Evolutionary conservation across 2,113 vertebrate genomes (phyloP).

Genomic region (Anguilla japonica): DNA sequence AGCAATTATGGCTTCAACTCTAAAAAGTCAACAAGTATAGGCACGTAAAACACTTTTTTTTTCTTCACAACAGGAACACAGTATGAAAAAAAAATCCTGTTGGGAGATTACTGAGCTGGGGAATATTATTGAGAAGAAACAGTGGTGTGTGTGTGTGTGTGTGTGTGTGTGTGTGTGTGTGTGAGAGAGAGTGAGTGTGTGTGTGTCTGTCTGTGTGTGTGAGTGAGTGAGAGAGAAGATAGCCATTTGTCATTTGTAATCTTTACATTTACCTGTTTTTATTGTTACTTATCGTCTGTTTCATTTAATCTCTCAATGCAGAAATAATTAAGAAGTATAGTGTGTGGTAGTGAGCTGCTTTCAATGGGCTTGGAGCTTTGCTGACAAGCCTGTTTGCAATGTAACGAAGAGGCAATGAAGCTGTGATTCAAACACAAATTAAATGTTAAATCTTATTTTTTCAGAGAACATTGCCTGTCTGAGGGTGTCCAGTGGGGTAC

Average conservation of each 20-base stretch:
- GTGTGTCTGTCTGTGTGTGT: not conserved
- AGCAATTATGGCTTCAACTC: slow-evolving; percentile 23
- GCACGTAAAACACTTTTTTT: slow-evolving; percentile 15
- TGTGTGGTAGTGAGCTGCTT: not conserved
- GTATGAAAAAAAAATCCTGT: slow-evolving; percentile 12
- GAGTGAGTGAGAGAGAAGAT: not conserved
- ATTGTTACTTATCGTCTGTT: not conserved
- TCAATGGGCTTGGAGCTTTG: not conserved
- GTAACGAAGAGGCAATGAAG: not conserved
- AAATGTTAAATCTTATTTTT: not conserved
- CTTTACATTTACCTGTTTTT: not conserved
- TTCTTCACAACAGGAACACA: slow-evolving; percentile 16
- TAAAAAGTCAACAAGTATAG: slow-evolving; percentile 30
- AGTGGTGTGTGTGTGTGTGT: not conserved
- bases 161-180: not conserved
- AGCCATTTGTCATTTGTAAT: not conserved
- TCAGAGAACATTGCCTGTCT: not conserved
- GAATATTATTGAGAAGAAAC: slow-evolving; percentile 12
- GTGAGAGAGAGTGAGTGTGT: not conserved
- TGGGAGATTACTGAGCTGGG: slow-evolving; percentile 15
- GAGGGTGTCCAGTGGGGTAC: not conserved
- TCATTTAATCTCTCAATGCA: not conserved
- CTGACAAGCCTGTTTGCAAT: not conserved
- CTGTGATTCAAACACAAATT: not conserved
- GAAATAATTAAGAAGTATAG: slow-evolving; percentile 4